These are phyloP conservation scores for Holocentrus rufus DNA, from an alignment of 2,797 vertebrate species.

Conservation along the genomic window DNA sequence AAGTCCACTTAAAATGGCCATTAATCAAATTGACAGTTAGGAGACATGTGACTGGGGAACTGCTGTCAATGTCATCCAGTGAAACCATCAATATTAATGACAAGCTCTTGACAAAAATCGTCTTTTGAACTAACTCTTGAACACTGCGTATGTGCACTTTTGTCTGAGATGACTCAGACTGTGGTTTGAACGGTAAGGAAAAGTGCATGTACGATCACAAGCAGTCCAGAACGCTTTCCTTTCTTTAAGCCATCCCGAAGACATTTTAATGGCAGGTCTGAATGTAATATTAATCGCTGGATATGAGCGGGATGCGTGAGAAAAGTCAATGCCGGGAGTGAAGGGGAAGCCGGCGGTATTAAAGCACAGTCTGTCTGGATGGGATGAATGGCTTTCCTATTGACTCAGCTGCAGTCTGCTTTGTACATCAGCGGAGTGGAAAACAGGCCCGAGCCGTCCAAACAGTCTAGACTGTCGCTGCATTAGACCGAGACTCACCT, in stretches of 20 bases:
- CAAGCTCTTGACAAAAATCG: too few relatives aligned
- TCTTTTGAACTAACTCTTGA: too few relatives aligned
- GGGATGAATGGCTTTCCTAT: constrained; percentile 4
- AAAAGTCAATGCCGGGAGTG: not conserved
- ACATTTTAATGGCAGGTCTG: not conserved
- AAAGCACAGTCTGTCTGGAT: not conserved
- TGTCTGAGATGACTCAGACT: too few relatives aligned
- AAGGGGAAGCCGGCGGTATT: not conserved
- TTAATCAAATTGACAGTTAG: too few relatives aligned
- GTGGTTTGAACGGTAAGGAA: too few relatives aligned
- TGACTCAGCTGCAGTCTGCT: constrained; percentile 25
- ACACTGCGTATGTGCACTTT: too few relatives aligned
- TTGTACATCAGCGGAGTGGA: constrained; percentile 42
- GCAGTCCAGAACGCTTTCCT: not conserved
- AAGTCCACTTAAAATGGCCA: too few relatives aligned
- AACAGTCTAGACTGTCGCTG: constrained; percentile 41
- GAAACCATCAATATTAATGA: too few relatives aligned
- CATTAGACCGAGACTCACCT: not conserved
- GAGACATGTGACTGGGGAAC: too few relatives aligned
- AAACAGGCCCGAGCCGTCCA: constrained; percentile 13
- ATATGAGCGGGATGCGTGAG: not conserved
- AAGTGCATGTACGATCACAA: too few relatives aligned
- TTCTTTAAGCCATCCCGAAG: too few relatives aligned
- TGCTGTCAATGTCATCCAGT: too few relatives aligned
- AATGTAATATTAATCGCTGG: not conserved